Evolutionary conservation across 2,113 vertebrate genomes (phyloP).

Genomic region (Lophochroa leadbeateri): DNA sequence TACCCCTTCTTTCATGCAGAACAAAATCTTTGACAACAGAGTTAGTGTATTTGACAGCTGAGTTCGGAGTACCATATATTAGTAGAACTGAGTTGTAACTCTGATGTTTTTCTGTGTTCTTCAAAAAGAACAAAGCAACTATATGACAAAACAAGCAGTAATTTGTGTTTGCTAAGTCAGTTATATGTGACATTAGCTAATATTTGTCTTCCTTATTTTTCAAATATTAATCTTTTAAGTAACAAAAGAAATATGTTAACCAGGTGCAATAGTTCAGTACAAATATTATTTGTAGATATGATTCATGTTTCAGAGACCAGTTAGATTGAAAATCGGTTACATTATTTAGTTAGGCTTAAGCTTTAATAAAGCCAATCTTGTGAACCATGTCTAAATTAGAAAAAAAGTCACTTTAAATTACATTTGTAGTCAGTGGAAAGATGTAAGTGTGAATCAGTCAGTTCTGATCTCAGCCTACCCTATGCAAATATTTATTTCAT

Average conservation of each 20-base stretch:
- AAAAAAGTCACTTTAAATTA: slow-evolving; percentile 10
- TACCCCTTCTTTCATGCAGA: neutral
- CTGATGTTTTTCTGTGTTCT: neutral
- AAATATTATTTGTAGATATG: neutral
- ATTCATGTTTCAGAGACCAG: neutral
- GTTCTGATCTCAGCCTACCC: neutral
- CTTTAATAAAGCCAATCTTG: neutral
- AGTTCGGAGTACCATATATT: neutral
- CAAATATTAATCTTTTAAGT: neutral
- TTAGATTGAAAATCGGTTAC: neutral
- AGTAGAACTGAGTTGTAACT: neutral
- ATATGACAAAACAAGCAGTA: neutral
- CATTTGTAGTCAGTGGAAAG: neutral
- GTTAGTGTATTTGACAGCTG: neutral
- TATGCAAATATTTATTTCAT: slow-evolving; percentile 14
- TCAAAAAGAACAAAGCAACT: neutral
- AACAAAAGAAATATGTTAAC: neutral
- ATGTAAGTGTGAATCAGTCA: neutral
- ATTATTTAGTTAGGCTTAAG: slow-evolving; percentile 1
- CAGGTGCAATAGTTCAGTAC: neutral
- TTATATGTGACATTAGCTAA: neutral
- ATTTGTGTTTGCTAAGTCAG: neutral
- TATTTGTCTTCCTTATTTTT: neutral
- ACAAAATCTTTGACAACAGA: neutral
- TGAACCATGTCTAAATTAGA: neutral